Evolutionary conservation across 2,113 vertebrate genomes (phyloP), one percentile per base, ranked within the genome.

Genomic region (Brienomyrus brachyistius): DNA sequence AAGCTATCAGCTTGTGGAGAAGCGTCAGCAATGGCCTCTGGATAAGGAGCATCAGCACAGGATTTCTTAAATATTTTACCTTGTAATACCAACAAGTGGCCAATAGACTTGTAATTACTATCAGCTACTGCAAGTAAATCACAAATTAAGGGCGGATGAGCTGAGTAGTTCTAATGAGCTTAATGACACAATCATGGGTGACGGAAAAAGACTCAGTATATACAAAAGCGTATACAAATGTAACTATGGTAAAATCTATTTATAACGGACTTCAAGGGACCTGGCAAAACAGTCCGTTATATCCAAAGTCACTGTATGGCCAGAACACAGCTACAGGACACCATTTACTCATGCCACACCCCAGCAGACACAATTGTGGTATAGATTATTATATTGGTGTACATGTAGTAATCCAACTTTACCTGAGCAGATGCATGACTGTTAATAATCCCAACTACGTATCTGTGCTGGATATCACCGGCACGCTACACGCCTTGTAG

Each of bases 1-100:
- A 92, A 94, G 94, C 96, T 96, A 89, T 99, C 98, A 0, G 96
- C 97, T 93, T 97, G 97, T 90, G 96, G 96, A n/a, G 90, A 91
- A 0, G 95, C 92, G 51, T 95, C 94, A n/a, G 88, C 91, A 2
- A 93, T 91, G 0, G 93, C 95, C 89, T 95, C 95, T 96, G 91
- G 45, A 15, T 0, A 17, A 74, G 48, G 23, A 35, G 59, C 40
- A 88, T 74, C 13, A 88, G 40, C 31, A 43, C 31, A 77, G 35
- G 15, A 40, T 19, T 77, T 77, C 31, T 77, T 77, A 40, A 17
- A 40, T 19, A 40, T 19, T 35, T 40, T 31, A 77, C 15, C 70
- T 77, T 7, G 11, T 40, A 13, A 43, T 8, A 40, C 17, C 15
- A 35, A 7, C 35, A 77, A 15, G 31, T 15, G 40, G 11, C 15